These are phyloP conservation scores for Drosophila atroscutellata DNA, from an alignment of 2,888 invertebrate genomes.

Conservation along the genomic window DNA sequence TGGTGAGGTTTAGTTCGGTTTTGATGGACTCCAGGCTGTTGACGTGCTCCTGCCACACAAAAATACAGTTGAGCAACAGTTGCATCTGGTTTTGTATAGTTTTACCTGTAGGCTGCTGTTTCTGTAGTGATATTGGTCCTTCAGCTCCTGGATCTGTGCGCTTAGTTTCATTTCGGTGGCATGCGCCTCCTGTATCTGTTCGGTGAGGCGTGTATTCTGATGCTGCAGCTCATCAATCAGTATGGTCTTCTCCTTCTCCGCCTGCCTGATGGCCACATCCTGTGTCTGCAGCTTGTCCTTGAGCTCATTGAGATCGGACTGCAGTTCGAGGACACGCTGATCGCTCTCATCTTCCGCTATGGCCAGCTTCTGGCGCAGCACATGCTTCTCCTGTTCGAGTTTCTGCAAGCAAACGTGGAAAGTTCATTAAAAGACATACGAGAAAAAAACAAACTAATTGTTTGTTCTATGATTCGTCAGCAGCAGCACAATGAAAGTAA, in stretches of 20 bases:
- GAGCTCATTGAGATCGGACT: slow-evolving; percentile 93
- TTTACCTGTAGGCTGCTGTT: slow-evolving; percentile 90
- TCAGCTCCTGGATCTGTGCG: slow-evolving; percentile 91
- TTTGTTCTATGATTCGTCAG: slow-evolving; percentile 65
- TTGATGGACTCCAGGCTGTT: slow-evolving; percentile 94
- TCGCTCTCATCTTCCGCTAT: slow-evolving; percentile 95
- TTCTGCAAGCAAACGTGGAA: slow-evolving; percentile 87
- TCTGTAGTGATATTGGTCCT: slow-evolving; percentile 93
- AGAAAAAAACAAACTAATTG: slow-evolving; percentile 25
- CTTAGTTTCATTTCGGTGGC: slow-evolving; percentile 92
- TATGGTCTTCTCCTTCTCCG: slow-evolving; percentile 92
- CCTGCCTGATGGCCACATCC: slow-evolving; percentile 84
- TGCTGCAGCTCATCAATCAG: slow-evolving; percentile 94
- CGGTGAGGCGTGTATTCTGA: slow-evolving; percentile 94
- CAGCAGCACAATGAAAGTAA: slow-evolving; percentile 66
- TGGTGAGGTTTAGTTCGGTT: slow-evolving; percentile 93
- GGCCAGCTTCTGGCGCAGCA: slow-evolving; percentile 93
- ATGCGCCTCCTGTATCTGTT: slow-evolving; percentile 93
- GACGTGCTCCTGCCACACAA: slow-evolving; percentile 90
- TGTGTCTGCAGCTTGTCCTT: slow-evolving; percentile 90
- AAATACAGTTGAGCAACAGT: not conserved
- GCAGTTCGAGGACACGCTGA: slow-evolving; percentile 93
- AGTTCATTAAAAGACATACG: slow-evolving; percentile 45
- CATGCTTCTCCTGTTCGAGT: slow-evolving; percentile 96
- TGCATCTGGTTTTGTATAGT: not conserved